Base-by-base conservation (phyloP, 2,113 vertebrate species). In the Limanda limanda region DNA sequence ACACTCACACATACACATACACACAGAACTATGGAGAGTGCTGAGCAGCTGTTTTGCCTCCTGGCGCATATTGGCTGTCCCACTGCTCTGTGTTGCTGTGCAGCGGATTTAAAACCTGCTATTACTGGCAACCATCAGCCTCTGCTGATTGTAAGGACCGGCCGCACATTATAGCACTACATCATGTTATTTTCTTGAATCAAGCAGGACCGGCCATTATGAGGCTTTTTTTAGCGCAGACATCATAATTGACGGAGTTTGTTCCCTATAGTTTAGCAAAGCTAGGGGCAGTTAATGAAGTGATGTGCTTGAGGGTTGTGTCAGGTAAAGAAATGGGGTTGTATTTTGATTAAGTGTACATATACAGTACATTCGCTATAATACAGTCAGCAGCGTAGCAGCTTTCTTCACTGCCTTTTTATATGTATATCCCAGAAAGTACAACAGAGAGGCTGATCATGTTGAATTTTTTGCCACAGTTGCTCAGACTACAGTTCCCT, bases 11-110 rank as follows among this genome's bases (percentile, higher is more conserved):
- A 37, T 8, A 35, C 58, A 59, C 42, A 37, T 25, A 71, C 35
- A 54, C 71, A 42, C 55, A 55, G 31, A 27, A 35, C 31, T n/a
- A 31, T 24, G 0, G 25, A 84, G 74, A 87, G 68, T 85, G 88
- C 86, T 83, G 86, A 92, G 81, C 83, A 76, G 77, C 85, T 88
- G 83, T 80, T 85, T 86, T 74, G 74, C 56, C 73, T 74, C 40
- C 40, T 42, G 79, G 73, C 63, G 51, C 40, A 42, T 54, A 20
- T 14, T 64, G 56, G 74, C 51, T 2, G 10, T 55, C 64, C 80
- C 57, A 51, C 68, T 0, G 23, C 14, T 61, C 84, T 70, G 35
- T 55, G 73, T 70, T 75, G 86, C 79, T 52, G 74, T 74, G 81
- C 76, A 64, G 80, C 45, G 15, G 63, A 73, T 25, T 71, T 51